Conservation (phyloP, 1,140 invertebrate genomes). For the Pseudomyrmex gracilis region DNA sequence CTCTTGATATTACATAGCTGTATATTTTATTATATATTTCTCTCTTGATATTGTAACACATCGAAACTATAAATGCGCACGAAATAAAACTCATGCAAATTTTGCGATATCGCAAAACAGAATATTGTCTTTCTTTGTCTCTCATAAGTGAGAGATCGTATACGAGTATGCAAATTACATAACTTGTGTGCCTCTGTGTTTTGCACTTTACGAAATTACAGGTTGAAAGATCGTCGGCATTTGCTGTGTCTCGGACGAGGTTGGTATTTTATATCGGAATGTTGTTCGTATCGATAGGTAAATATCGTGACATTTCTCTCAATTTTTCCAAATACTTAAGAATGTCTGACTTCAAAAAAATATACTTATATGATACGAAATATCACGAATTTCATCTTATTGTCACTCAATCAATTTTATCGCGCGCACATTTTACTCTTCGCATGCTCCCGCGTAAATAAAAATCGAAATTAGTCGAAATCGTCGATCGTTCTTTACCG, state of each 20-base stretch:
- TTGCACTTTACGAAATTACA: constrained; percentile 52
- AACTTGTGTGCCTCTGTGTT: constrained; percentile 7
- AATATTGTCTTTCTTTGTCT: constrained; percentile 1
- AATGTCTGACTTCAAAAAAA: neutral
- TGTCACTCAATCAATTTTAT: constrained; percentile 12
- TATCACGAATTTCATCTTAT: neutral
- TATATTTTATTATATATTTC: neutral
- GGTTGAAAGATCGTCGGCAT: constrained; percentile 2
- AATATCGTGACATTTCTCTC: constrained; percentile 53
- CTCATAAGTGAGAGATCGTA: constrained; percentile 11
- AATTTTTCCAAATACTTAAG: constrained; percentile 15
- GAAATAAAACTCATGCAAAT: too few species aligned
- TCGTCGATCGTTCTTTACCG: neutral
- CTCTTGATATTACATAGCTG: too few species aligned
- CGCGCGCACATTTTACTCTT: neutral
- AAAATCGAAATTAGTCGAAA: neutral
- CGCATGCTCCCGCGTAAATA: neutral
- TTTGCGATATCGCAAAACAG: neutral
- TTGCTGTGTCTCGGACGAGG: neutral
- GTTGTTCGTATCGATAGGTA: constrained; percentile 36
- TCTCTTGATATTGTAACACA: too few species aligned
- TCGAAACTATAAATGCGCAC: too few species aligned
- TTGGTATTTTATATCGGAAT: constrained; percentile 47
- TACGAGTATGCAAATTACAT: constrained; percentile 54
- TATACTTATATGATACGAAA: neutral